phyloP scores from a whole-genome alignment of 1,140 invertebrate genomes.

The Philopotamus ludificatus region DNA sequence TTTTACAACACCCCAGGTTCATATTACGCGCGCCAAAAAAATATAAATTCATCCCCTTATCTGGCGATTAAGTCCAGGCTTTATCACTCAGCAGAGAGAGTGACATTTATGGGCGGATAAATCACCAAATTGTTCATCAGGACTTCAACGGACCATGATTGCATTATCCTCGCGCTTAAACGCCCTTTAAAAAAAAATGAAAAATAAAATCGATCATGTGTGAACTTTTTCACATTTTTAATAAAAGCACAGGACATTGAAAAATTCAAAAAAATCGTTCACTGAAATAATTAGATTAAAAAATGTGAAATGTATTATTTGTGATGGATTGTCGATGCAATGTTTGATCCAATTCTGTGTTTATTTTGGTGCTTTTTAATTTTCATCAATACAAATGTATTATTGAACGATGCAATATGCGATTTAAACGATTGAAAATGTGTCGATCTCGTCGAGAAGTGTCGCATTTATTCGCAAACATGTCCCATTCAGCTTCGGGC shows the following conservation, averaged over 20 bases:
- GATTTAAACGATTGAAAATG: too few relatives aligned
- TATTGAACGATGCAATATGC: too few relatives aligned
- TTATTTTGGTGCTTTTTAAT: background rate
- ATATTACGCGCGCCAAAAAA: background rate
- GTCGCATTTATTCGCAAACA: conserved; percentile 3
- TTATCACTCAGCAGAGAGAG: conserved; percentile 37
- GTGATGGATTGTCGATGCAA: background rate
- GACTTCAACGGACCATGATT: conserved; percentile 9
- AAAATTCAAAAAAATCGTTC: background rate
- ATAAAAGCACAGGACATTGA: too few relatives aligned
- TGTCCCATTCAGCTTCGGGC: conserved; percentile 21
- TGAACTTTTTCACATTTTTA: too few relatives aligned
- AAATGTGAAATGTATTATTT: conserved; percentile 18
- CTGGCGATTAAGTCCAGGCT: conserved; percentile 37
- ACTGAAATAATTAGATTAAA: too few relatives aligned
- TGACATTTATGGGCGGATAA: conserved; percentile 40
- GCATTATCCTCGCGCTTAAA: conserved; percentile 20
- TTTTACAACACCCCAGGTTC: background rate
- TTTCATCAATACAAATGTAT: background rate
- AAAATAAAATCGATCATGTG: too few relatives aligned
- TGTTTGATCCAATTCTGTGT: background rate
- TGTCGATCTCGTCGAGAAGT: too few relatives aligned
- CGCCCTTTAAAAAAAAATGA: too few relatives aligned
- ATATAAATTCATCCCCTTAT: conserved; percentile 10
- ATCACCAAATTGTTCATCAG: conserved; percentile 40